Conservation (phyloP, 2,888 invertebrate genomes). For the Lepidochrysops patricia region DNA sequence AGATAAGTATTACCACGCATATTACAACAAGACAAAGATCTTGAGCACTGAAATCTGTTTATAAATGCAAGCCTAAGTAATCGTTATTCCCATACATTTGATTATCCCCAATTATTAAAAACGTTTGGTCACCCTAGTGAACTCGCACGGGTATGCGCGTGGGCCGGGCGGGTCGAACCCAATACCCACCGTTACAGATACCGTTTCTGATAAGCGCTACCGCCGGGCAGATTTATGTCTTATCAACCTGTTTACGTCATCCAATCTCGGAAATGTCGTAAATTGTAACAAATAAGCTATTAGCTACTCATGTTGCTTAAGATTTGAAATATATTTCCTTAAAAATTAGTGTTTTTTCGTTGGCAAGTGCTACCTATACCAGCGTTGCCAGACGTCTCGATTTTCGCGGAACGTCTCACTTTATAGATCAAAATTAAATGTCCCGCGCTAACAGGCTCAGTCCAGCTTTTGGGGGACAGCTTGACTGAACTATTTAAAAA, state of each 20-base stretch:
- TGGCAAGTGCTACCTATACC: too few species aligned
- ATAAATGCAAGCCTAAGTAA: too few species aligned
- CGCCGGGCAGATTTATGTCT: background rate
- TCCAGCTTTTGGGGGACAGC: too few species aligned
- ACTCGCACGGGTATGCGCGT: background rate
- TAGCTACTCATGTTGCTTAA: background rate
- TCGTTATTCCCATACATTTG: background rate
- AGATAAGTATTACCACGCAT: too few species aligned
- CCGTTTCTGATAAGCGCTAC: background rate
- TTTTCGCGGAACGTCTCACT: too few species aligned
- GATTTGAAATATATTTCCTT: background rate
- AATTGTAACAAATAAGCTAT: background rate
- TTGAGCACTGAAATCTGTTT: too few species aligned
- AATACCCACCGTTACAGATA: conserved; percentile 7
- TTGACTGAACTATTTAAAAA: too few species aligned
- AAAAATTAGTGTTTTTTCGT: too few species aligned
- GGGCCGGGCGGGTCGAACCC: background rate
- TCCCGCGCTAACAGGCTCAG: too few species aligned
- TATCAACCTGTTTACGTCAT: background rate
- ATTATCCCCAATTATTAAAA: background rate
- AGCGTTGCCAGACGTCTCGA: too few species aligned
- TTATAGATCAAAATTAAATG: too few species aligned
- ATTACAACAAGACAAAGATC: too few species aligned
- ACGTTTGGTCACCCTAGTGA: background rate
- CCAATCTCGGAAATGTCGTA: background rate